A percentile compares a stretch with the other conserved stretches of the same genome.
Conservation (phyloP, 2,113 vertebrate genomes). For the Ranitomeya imitator region DNA sequence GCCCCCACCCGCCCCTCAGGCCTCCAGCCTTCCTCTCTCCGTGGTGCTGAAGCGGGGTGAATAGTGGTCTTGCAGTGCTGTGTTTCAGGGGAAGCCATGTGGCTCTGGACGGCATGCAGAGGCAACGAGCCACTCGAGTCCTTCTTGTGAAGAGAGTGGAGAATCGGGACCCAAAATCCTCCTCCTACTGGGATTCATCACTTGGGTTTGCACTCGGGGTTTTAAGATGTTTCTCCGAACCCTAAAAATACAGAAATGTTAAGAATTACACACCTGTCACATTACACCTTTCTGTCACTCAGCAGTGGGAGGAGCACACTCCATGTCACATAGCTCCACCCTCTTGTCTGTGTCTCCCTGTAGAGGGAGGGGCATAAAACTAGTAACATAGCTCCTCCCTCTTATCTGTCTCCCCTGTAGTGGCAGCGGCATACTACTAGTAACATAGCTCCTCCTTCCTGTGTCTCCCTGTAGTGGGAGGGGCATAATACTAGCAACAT, state of each 20-base stretch:
- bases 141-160: neutral
- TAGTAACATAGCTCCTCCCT: too few relatives aligned
- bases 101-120: conserved; percentile 47
- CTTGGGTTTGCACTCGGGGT: conserved; percentile 9
- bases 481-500: too few relatives aligned
- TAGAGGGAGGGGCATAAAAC: neutral
- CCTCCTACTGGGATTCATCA: conserved; percentile 45
- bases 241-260: neutral
- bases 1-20: neutral
- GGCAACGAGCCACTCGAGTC: neutral
- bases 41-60: conserved; percentile 53
- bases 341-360: neutral
- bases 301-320: conserved; percentile 6
- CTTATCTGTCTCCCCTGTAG: too few relatives aligned
- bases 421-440: too few relatives aligned
- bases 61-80: conserved; percentile 54
- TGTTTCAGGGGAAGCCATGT: conserved; percentile 27
- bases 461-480: too few relatives aligned
- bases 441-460: too few relatives aligned
- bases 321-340: conserved; percentile 11
- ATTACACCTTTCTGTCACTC: neutral
- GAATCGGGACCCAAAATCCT: conserved; percentile 33
- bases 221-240: neutral
- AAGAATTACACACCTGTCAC: neutral
- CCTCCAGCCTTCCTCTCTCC: conserved; percentile 27